Evolutionary conservation across 1,140 invertebrate species (phyloP).

Genomic region (Brachionus angularis): DNA sequence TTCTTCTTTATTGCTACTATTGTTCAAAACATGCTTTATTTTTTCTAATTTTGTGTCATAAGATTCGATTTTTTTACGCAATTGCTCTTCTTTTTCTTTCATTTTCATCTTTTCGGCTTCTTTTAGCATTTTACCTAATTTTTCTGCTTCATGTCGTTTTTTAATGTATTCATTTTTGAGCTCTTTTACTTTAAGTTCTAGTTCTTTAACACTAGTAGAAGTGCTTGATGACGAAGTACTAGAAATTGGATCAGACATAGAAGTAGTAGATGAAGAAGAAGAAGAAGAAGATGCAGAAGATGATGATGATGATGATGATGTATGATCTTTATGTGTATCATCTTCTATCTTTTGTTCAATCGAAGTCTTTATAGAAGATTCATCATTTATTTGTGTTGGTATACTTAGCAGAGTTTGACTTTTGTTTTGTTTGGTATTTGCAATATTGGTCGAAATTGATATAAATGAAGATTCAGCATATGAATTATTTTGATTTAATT

Average conservation of each 20-base stretch:
- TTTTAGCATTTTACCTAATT: slow-evolving; percentile 12
- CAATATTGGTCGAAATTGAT: no score
- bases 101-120: slow-evolving; percentile 45
- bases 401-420: no score
- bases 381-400: no score
- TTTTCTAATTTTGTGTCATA: slow-evolving; percentile 41
- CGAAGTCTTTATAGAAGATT: no score
- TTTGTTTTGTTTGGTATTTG: no score
- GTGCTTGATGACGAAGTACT: slow-evolving; percentile 7
- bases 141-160: slow-evolving; percentile 33
- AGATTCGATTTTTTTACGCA: slow-evolving; percentile 42
- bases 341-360: no score
- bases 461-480: no score
- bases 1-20: background rate
- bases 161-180: slow-evolving; percentile 25
- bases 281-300: no score
- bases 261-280: slow-evolving; percentile 8
- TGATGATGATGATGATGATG: no score
- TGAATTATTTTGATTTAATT: no score
- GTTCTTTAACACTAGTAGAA: slow-evolving; percentile 13
- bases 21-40: background rate
- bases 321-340: background rate
- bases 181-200: slow-evolving; percentile 28
- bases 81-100: slow-evolving; percentile 45
- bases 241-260: background rate